Conservation (phyloP, 2,797 vertebrate species). For the Fistularia tabacaria region DNA sequence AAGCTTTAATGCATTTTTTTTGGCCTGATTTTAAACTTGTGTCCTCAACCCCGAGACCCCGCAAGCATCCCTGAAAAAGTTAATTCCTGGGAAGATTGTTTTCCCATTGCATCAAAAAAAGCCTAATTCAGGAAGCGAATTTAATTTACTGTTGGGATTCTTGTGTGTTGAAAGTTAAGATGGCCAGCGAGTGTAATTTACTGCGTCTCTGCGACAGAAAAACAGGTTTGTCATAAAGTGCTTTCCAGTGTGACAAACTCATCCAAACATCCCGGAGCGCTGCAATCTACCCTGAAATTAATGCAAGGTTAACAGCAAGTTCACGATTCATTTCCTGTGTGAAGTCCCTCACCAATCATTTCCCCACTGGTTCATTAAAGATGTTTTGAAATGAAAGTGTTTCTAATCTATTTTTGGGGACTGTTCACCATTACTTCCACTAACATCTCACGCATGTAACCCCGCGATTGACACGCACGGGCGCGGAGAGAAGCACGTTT, state of each 20-base stretch:
- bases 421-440: neutral
- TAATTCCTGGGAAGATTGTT: neutral
- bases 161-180: too few relatives aligned
- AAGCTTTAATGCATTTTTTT: too few relatives aligned
- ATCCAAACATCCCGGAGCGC: conserved; percentile 33
- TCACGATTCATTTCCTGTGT: conserved; percentile 61
- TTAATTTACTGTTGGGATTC: neutral
- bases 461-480: neutral
- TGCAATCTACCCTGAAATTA: conserved; percentile 47
- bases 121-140: conserved; percentile 1
- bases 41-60: neutral
- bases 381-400: conserved; percentile 35
- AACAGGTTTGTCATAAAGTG: conserved; percentile 21
- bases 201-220: conserved; percentile 7
- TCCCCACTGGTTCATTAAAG: conserved; percentile 47
- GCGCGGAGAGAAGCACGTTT: too few relatives aligned
- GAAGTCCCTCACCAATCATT: conserved; percentile 31
- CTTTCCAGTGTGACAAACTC: conserved; percentile 26
- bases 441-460: neutral
- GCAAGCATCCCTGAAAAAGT: conserved; percentile 1
- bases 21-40: neutral
- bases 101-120: conserved; percentile 13
- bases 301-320: conserved; percentile 56
- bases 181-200: too few relatives aligned
- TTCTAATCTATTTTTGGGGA: conserved; percentile 25